Conservation (phyloP, 2,113 vertebrate species). For the Psilopsiagon aymara region DNA sequence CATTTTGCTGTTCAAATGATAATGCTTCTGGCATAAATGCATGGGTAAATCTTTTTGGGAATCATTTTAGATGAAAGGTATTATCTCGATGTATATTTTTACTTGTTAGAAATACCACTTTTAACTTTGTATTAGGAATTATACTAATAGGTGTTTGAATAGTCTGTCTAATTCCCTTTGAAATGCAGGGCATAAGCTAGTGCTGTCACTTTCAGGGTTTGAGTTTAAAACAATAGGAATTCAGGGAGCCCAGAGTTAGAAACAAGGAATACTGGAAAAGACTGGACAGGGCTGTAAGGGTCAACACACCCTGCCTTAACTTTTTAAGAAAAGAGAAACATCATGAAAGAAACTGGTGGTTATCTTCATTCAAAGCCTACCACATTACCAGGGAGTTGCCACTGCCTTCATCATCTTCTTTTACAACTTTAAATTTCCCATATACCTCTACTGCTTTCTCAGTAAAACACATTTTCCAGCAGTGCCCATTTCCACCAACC, state of each 20-base stretch:
- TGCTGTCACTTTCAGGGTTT: rapidly evolving
- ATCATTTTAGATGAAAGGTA: not conserved
- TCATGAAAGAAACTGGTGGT: not conserved
- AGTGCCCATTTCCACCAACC: not conserved
- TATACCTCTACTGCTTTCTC: not conserved
- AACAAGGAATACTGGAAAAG: not conserved
- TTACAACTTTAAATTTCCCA: not conserved
- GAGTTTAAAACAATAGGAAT: not conserved
- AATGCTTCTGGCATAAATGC: not conserved
- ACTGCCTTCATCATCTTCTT: not conserved
- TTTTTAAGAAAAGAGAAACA: not conserved
- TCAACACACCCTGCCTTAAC: not conserved
- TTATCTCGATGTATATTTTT: not conserved
- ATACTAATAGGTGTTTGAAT: not conserved
- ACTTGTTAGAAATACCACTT: not conserved
- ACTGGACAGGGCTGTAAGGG: not conserved
- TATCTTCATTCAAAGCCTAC: not conserved
- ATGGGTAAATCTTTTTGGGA: not conserved
- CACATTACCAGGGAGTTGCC: not conserved
- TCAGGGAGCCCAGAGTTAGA: not conserved
- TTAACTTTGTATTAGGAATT: not conserved
- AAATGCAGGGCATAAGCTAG: not conserved
- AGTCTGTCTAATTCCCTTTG: not conserved
- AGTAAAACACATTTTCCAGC: not conserved
- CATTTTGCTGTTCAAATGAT: not conserved